phyloP scores from a whole-genome alignment of 2,888 invertebrate species.

The Vesta saturnalis region DNA sequence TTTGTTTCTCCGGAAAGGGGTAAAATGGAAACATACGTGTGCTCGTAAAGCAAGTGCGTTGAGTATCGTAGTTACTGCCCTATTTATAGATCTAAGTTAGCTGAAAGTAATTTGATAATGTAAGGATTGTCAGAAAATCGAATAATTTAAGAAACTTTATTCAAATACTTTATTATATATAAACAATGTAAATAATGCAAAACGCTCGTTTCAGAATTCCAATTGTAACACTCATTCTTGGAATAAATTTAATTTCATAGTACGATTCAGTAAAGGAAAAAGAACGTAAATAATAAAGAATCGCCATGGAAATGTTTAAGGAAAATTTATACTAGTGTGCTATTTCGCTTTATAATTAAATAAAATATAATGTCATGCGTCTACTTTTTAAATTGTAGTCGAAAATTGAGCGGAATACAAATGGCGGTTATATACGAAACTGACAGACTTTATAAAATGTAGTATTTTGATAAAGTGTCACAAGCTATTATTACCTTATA shows the following conservation, averaged over 20 bases:
- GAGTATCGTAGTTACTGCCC: too few relatives aligned
- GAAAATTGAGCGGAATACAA: conserved; percentile 25
- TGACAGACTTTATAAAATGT: conserved; percentile 29
- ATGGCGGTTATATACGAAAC: conserved; percentile 22
- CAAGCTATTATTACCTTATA: conserved; percentile 30
- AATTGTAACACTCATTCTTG: neutral
- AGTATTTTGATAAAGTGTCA: conserved; percentile 36
- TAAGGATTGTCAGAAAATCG: too few relatives aligned
- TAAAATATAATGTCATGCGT: conserved; percentile 8
- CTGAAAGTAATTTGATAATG: too few relatives aligned
- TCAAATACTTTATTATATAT: too few relatives aligned
- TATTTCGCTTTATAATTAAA: conserved; percentile 5
- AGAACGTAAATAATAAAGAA: neutral
- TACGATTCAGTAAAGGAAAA: too few relatives aligned
- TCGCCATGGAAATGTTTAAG: neutral
- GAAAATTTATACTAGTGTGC: neutral
- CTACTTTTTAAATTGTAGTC: too few relatives aligned
- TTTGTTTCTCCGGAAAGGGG: too few relatives aligned
- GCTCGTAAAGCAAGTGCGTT: too few relatives aligned
- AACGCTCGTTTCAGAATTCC: neutral
- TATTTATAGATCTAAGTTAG: too few relatives aligned
- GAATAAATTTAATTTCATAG: neutral
- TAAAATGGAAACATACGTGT: too few relatives aligned
- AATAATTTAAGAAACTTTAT: too few relatives aligned
- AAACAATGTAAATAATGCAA: neutral